Evolutionary conservation across 92 coral and sea anemone species (phyloP).

Genomic region (Umimayanthus kanabou): DNA sequence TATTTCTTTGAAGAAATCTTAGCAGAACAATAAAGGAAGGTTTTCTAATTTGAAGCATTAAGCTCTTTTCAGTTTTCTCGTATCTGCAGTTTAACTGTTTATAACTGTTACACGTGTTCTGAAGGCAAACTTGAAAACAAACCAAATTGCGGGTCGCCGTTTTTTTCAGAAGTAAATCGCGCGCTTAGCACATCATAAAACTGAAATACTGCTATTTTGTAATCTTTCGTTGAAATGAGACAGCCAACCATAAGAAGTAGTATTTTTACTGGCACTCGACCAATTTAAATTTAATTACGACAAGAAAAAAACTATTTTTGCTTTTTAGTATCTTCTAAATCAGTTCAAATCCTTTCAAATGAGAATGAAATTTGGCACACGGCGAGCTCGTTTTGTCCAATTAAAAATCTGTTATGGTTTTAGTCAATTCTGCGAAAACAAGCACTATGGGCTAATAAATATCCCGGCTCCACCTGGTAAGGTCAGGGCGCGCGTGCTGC

Average conservation of each 20-base stretch:
- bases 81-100: not conserved
- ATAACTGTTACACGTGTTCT: constrained; percentile 10
- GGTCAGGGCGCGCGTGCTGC: constrained; percentile 50
- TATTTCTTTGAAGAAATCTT: not conserved
- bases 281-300: constrained; percentile 23
- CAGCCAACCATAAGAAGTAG: not conserved
- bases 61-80: not conserved
- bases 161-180: not conserved
- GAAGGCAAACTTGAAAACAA: not conserved
- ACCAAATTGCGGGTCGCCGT: not conserved
- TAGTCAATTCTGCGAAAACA: constrained; percentile 54
- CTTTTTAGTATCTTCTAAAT: constrained; percentile 26
- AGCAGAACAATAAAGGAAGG: constrained; percentile 7
- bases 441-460: constrained; percentile 63
- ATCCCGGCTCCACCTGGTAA: constrained; percentile 64
- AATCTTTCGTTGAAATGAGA: constrained; percentile 3
- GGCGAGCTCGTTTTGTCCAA: constrained; percentile 67
- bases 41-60: not conserved
- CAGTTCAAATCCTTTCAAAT: constrained; percentile 37
- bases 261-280: constrained; percentile 15
- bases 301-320: constrained; percentile 7
- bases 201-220: not conserved
- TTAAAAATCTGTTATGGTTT: constrained; percentile 66
- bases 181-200: not conserved
- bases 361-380: constrained; percentile 55